Evolutionary conservation across 1,140 invertebrate species (phyloP), one percentile per base, ranked within the genome.

Genomic region (Bombus breviceps): DNA sequence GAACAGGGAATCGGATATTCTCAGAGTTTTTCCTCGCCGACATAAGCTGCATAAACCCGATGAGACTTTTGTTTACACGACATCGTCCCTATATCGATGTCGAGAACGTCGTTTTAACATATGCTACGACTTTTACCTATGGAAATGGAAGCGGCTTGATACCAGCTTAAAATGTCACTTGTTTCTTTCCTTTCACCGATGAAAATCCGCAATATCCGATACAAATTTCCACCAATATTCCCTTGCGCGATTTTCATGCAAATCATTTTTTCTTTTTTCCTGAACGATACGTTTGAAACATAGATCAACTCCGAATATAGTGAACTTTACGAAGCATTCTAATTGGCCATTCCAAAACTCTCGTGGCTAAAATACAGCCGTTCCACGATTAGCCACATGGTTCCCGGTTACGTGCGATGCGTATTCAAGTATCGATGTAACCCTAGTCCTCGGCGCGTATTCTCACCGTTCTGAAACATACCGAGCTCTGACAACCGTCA

Each of bases 21-120:
- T 80, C 59, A 41, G 69, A 78, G 80, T 74, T 89, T 86, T 89
- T 88, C 75, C 85, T 47, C 64, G 53, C n/a, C 64, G 47, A 72
- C 75, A 57, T 83, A 86, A 89, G 64, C 83, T 81, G 69, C 75
- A 82, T 76, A 89, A 89, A 89, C 84, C 53, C 75, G 84, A 89
- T 89, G 88, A 89, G 84, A 83, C 88, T 76, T 88, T 86, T 88
- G 87, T 89, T 89, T 89, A 71, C 80, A 59, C 53, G 81, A 86
- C 68, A 80, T 89, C 88, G 85, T 73, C 28, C 59, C 71, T 72
- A 34, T 57, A 68, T 78, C 83, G 78, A 89, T 86, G 64, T 81
- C 75, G 79, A 22, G 66, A 37, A 53, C 66, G 68, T 8, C 57
- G 72, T 85, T 39, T 72, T 83, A 77, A 59, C 74, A 59, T 77